Conservation (phyloP, 1,140 invertebrate species). For the Lepidostoma basale region DNA sequence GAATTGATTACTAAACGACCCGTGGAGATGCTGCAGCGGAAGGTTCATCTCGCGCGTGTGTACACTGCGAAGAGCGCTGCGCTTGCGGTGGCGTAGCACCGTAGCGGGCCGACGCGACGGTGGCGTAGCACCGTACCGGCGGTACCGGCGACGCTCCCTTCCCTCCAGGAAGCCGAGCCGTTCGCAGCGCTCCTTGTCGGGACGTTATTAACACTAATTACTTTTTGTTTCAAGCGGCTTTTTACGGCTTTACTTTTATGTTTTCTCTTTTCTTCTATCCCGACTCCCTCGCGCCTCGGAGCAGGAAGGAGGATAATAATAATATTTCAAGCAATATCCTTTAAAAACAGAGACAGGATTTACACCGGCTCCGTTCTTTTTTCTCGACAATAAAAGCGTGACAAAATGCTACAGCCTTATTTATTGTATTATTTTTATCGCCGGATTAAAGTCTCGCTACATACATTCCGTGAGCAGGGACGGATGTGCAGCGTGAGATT, state of each 20-base stretch:
- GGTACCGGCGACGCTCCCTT: no score
- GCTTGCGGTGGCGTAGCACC: no score
- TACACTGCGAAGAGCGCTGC: no score
- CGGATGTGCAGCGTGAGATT: no score
- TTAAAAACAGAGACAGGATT: not conserved
- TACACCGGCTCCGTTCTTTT: not conserved
- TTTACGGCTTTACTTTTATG: not conserved
- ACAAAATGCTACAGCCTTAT: not conserved
- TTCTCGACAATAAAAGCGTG: not conserved
- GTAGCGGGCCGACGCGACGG: no score
- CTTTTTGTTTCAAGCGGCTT: constrained; percentile 22
- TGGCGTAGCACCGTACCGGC: no score
- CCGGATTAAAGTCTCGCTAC: no score
- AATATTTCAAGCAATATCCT: not conserved
- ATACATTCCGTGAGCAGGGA: no score
- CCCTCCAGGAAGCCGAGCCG: not conserved
- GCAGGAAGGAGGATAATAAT: not conserved
- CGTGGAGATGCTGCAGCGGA: no score
- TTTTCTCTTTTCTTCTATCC: not conserved
- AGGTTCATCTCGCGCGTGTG: no score
- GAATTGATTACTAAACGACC: no score
- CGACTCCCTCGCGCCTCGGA: not conserved
- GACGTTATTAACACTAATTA: constrained; percentile 20
- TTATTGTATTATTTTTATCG: not conserved
- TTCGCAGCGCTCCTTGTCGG: not conserved